phyloP scores from a whole-genome alignment of 2,113 vertebrate genomes.

The Falcunculus frontatus region DNA sequence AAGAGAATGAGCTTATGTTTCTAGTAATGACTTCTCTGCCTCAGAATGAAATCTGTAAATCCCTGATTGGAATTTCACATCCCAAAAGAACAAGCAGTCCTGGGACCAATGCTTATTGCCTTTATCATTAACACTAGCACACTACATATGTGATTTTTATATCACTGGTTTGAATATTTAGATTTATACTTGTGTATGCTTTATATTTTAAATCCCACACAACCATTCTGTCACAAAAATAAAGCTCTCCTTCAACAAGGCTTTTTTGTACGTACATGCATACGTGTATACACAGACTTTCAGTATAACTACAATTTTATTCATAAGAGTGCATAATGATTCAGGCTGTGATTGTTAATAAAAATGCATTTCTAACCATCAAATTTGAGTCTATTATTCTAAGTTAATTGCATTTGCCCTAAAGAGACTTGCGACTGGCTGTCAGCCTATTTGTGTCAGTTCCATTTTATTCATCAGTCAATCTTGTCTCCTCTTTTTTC shows the following conservation, averaged over 20 bases:
- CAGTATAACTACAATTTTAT: conserved; percentile 75
- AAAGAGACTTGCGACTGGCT: conserved; percentile 82
- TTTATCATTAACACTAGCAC: conserved; percentile 60
- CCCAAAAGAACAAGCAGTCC: conserved; percentile 72
- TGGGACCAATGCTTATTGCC: conserved; percentile 65
- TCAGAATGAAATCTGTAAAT: conserved; percentile 83
- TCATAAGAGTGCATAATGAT: conserved; percentile 76
- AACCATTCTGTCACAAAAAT: conserved; percentile 56
- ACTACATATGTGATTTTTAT: conserved; percentile 55
- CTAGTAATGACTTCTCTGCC: conserved; percentile 83
- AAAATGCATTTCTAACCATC: conserved; percentile 83
- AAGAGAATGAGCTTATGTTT: conserved; percentile 82
- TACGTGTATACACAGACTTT: conserved; percentile 60
- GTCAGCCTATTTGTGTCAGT: conserved; percentile 82
- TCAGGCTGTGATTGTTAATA: conserved; percentile 78
- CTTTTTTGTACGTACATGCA: conserved; percentile 39
- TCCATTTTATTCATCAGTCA: conserved; percentile 81
- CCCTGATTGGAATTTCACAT: conserved; percentile 77
- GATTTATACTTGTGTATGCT: conserved; percentile 62
- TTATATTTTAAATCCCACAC: conserved; percentile 63
- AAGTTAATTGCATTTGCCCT: conserved; percentile 88
- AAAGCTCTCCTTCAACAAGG: conserved; percentile 36
- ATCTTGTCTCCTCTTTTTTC: conserved; percentile 75
- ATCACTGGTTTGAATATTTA: conserved; percentile 66
- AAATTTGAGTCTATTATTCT: conserved; percentile 85